Base-by-base conservation (phyloP, 2,888 invertebrate species). In the Eledona agricola region DNA sequence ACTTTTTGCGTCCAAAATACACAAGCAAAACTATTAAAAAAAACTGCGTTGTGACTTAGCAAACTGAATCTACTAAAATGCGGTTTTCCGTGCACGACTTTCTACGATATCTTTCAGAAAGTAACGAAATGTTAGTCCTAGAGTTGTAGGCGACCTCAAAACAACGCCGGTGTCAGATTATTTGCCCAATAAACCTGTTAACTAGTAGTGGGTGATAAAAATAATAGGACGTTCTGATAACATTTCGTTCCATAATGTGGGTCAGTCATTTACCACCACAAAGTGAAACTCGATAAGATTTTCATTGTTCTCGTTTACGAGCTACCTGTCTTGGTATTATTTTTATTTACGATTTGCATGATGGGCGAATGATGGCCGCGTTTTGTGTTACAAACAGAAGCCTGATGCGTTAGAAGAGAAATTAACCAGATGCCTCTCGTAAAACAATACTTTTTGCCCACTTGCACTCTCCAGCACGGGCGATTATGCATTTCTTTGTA, bases 271-370 rank as follows among this genome's bases (percentile, higher is more conserved):
- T 38, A 38, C 16, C 26, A 38, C 9, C 38, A 15, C 38, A 20
- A 16, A 40, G 40, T 26, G 40, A 40, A 40, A 40, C 17, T 16
- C 17, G 26, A 40, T 26, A 28, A 17, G 11, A 17, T 17, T 40
- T 40, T 19, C 19, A 40, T 40, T 40, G 40, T 38, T 38, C 25
- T 38, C 12, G n/a, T 38, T 25, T 13, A n/a, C n/a, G n/a, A n/a
- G n/a, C n/a, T n/a, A n/a, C n/a, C n/a, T n/a, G n/a, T n/a, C n/a
- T n/a, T n/a, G n/a, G n/a, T n/a, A n/a, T n/a, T n/a, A n/a, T n/a
- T n/a, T n/a, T n/a, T n/a, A n/a, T n/a, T n/a, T n/a, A 32, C 17
- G 17, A 6, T 9, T 16, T 15, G 9, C 5, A 2, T 5, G 20
- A 37, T 26, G 40, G 40, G 40, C 28, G 40, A 28, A 11, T 26